Evolutionary conservation across 1,140 invertebrate species (phyloP).

Genomic region (Stegodyphus mimosarum): DNA sequence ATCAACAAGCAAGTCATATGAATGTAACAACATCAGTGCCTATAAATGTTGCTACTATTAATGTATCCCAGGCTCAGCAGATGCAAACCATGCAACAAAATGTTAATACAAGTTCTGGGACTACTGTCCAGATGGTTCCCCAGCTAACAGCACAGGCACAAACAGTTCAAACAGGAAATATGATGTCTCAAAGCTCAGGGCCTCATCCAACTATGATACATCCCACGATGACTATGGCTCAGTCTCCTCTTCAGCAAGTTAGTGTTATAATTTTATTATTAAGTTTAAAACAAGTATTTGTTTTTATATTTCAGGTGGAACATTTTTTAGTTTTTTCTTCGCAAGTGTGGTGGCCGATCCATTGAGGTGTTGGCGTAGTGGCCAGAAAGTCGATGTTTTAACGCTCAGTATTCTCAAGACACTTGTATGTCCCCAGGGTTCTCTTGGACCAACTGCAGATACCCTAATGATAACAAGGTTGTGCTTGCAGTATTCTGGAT

Average conservation of each 20-base stretch:
- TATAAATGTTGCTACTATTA: slow-evolving; percentile 29
- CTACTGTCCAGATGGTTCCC: slow-evolving; percentile 18
- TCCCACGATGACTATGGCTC: slow-evolving; percentile 54
- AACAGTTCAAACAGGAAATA: slow-evolving; percentile 10
- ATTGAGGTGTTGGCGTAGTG: no score
- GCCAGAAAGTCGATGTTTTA: no score
- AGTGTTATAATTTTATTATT: neutral
- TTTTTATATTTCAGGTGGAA: no score
- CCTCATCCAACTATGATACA: slow-evolving; percentile 48
- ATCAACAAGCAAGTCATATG: slow-evolving; percentile 31
- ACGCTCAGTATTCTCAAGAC: no score
- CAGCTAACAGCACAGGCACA: slow-evolving; percentile 28
- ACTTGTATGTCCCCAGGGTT: no score
- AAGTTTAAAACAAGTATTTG: no score
- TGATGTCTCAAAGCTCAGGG: slow-evolving; percentile 51
- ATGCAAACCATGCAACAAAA: slow-evolving; percentile 10
- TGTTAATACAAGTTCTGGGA: slow-evolving; percentile 32
- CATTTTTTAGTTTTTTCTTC: no score
- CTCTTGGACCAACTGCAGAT: no score
- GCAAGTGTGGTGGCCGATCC: no score
- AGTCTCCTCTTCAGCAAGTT: slow-evolving; percentile 49
- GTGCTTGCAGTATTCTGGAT: no score
- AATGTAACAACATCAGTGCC: slow-evolving; percentile 38
- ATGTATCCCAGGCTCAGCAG: slow-evolving; percentile 36
- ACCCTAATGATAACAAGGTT: no score